phyloP scores from a whole-genome alignment of 1,140 invertebrate genomes.

The Panulirus ornatus region DNA sequence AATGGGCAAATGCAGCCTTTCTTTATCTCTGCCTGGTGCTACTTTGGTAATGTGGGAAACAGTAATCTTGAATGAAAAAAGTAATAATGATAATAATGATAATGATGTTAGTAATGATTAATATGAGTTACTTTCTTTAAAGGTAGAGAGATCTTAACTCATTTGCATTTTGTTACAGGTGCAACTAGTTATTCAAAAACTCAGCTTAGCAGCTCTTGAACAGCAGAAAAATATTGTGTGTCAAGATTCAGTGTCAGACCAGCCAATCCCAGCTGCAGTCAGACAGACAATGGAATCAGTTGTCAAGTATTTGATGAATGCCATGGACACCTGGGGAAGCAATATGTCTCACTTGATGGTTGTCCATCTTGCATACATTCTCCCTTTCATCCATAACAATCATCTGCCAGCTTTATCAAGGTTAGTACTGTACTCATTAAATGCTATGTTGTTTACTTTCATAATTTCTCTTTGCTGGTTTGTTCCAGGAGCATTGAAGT shows the following conservation, averaged over 20 bases:
- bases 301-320: slow-evolving; percentile 35
- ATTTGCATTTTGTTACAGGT: slow-evolving; percentile 38
- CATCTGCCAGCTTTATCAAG: slow-evolving; percentile 43
- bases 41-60: too few relatives aligned
- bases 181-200: slow-evolving; percentile 58
- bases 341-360: slow-evolving; percentile 29
- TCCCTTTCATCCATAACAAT: slow-evolving; percentile 25
- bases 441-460: too few relatives aligned
- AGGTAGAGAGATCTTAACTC: background rate
- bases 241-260: background rate
- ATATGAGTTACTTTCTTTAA: background rate
- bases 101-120: background rate
- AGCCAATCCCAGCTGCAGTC: background rate
- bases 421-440: slow-evolving; percentile 24
- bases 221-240: background rate
- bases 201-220: slow-evolving; percentile 27
- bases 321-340: slow-evolving; percentile 40
- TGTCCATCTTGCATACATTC: slow-evolving; percentile 39
- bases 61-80: too few relatives aligned
- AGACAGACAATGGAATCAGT: background rate
- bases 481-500: too few relatives aligned
- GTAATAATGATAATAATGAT: background rate
- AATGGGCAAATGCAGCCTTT: too few relatives aligned
- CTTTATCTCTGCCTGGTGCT: too few relatives aligned
- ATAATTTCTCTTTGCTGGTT: too few relatives aligned